phyloP scores from a whole-genome alignment of 2,888 invertebrate species.

The Sarcophaga variegata region DNA sequence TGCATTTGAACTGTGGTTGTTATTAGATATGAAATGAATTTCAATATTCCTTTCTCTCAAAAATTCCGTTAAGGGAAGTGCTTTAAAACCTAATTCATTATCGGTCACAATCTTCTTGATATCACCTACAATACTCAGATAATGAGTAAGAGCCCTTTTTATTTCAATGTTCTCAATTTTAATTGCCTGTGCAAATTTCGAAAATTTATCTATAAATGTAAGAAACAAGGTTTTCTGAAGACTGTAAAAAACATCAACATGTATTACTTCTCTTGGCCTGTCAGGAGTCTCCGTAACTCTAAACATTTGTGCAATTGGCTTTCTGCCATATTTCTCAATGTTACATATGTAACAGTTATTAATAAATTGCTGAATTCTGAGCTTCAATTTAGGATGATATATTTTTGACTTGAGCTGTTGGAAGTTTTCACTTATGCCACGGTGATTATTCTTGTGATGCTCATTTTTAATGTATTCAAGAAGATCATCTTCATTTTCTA shows the following conservation, averaged over 20 bases:
- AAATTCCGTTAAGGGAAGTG: conserved; percentile 60
- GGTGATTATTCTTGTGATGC: conserved; percentile 22
- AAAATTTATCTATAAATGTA: conserved; percentile 26
- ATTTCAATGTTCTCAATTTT: conserved; percentile 63
- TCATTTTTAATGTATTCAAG: conserved; percentile 12
- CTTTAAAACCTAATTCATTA: conserved; percentile 68
- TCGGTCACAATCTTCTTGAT: conserved; percentile 64
- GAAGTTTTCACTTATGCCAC: conserved; percentile 40
- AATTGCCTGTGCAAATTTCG: conserved; percentile 32
- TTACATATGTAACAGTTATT: conserved; percentile 44
- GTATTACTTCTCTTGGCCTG: conserved; percentile 71
- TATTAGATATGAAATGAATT: conserved; percentile 64
- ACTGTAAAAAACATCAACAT: conserved; percentile 68
- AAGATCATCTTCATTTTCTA: conserved; percentile 21
- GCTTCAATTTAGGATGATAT: conserved; percentile 36
- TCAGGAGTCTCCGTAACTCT: conserved; percentile 70
- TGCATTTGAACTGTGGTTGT: conserved; percentile 66
- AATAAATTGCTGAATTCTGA: conserved; percentile 34
- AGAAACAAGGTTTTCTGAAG: conserved; percentile 9
- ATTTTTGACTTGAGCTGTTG: conserved; percentile 1
- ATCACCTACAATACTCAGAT: conserved; percentile 61
- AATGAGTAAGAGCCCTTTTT: conserved; percentile 59
- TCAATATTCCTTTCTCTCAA: conserved; percentile 53
- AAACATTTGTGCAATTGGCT: conserved; percentile 61
- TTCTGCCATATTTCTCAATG: conserved; percentile 45